Conservation (phyloP, 2,888 invertebrate species). For the Caradrina kadenii region DNA sequence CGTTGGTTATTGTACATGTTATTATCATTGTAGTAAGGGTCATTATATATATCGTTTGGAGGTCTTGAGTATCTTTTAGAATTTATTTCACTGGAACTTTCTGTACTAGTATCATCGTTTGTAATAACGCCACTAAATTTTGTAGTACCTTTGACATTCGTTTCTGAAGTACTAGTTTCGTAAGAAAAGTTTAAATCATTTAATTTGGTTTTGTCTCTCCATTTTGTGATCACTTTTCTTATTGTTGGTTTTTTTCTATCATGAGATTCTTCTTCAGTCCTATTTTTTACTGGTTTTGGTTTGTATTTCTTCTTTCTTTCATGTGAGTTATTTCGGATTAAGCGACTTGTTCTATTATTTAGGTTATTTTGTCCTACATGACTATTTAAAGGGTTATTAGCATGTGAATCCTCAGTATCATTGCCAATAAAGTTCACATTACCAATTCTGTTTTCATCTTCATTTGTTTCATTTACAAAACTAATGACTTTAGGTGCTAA, state of each 20-base stretch:
- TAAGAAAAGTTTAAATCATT: constrained; percentile 84
- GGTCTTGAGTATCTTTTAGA: constrained; percentile 64
- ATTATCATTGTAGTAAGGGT: constrained; percentile 54
- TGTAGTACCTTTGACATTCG: constrained; percentile 62
- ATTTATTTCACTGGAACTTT: constrained; percentile 67
- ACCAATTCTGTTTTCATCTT: constrained; percentile 4
- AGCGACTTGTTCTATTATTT: constrained; percentile 62
- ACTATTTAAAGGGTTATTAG: background rate
- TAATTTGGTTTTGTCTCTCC: constrained; percentile 87
- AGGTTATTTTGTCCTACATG: background rate
- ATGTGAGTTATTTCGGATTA: constrained; percentile 58
- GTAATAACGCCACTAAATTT: constrained; percentile 62
- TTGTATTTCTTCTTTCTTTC: constrained; percentile 63
- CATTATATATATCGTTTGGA: constrained; percentile 57
- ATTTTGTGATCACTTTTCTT: constrained; percentile 88
- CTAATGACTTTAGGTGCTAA: constrained; percentile 70
- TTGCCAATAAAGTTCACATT: background rate
- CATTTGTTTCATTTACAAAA: constrained; percentile 59
- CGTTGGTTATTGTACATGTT: constrained; percentile 71
- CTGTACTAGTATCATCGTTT: constrained; percentile 63
- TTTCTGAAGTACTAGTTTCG: constrained; percentile 74
- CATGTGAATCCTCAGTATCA: background rate
- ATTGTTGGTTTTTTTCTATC: constrained; percentile 78
- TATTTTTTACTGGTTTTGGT: constrained; percentile 53
- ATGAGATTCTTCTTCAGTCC: constrained; percentile 33